These are phyloP conservation scores for Pycnomerus fuliginosus DNA, from an alignment of 2,888 invertebrate species.

Conservation along the genomic window DNA sequence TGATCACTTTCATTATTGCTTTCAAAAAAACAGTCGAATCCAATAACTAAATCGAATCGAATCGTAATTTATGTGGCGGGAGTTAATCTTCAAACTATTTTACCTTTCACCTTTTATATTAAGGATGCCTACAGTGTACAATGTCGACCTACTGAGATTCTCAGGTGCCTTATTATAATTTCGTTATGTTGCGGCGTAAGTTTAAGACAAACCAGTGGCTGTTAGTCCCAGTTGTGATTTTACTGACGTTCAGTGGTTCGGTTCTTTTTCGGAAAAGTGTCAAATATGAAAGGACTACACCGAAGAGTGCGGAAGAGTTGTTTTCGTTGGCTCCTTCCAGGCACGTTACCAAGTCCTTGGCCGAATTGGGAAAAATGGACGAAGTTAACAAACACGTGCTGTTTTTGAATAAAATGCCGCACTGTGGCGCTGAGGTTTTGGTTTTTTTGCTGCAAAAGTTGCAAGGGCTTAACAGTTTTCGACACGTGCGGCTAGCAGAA, in stretches of 20 bases:
- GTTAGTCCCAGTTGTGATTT: conserved; percentile 26
- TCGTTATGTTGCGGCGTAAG: conserved; percentile 10
- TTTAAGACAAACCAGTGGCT: conserved; percentile 28
- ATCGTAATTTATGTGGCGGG: neutral
- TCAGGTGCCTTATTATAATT: conserved; percentile 3
- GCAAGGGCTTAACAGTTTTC: conserved; percentile 60
- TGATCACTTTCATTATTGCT: conserved; percentile 13
- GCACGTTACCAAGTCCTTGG: conserved; percentile 56
- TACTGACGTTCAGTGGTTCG: conserved; percentile 28
- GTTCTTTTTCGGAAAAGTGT: conserved; percentile 25
- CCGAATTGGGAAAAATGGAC: conserved; percentile 54
- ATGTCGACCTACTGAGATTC: conserved; percentile 32
- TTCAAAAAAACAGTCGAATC: neutral
- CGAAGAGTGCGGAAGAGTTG: conserved; percentile 14
- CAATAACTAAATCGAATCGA: neutral
- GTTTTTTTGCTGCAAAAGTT: conserved; percentile 61
- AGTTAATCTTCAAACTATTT: conserved; percentile 5
- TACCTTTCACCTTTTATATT: conserved; percentile 40
- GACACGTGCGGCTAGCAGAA: conserved; percentile 56
- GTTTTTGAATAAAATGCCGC: conserved; percentile 62
- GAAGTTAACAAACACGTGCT: conserved; percentile 56
- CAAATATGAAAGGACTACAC: conserved; percentile 17
- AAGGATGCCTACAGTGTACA: conserved; percentile 8
- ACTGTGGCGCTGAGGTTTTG: conserved; percentile 61
- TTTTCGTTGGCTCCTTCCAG: conserved; percentile 32